These are phyloP conservation scores for Lepidurus packardi DNA, from an alignment of 1,140 invertebrate genomes.

Conservation along the genomic window DNA sequence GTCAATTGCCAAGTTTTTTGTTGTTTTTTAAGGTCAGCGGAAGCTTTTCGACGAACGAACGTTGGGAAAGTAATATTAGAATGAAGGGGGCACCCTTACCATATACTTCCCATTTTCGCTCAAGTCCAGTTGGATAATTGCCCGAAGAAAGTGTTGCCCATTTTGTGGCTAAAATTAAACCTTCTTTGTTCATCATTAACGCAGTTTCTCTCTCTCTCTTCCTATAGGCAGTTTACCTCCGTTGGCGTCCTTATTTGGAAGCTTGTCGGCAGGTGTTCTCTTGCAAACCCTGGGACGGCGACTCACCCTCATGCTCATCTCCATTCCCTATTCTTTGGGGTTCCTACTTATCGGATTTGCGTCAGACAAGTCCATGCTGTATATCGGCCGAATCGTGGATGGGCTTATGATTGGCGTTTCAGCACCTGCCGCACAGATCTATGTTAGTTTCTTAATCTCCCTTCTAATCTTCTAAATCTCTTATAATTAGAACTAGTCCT, in stretches of 20 bases:
- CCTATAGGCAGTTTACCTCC: conserved; percentile 34
- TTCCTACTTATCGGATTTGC: conserved; percentile 42
- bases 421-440: conserved; percentile 35
- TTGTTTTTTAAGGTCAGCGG: too few relatives aligned
- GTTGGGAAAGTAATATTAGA: too few relatives aligned
- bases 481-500: too few relatives aligned
- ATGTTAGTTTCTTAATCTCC: conserved; percentile 22
- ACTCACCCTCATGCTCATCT: conserved; percentile 42
- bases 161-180: not conserved
- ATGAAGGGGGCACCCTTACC: too few relatives aligned
- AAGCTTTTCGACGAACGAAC: too few relatives aligned
- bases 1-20: too few relatives aligned
- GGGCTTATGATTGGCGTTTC: conserved; percentile 34
- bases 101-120: too few relatives aligned
- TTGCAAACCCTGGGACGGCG: conserved; percentile 47
- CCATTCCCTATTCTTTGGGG: conserved; percentile 44
- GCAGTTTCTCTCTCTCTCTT: not conserved
- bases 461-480: not conserved
- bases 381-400: conserved; percentile 43
- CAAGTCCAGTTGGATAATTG: too few relatives aligned
- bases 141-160: too few relatives aligned
- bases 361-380: conserved; percentile 35
- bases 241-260: conserved; percentile 34
- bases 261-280: conserved; percentile 37
- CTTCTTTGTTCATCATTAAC: not conserved